Evolutionary conservation across 1,140 invertebrate species (phyloP).

Genomic region (Aphaenogaster rudis): DNA sequence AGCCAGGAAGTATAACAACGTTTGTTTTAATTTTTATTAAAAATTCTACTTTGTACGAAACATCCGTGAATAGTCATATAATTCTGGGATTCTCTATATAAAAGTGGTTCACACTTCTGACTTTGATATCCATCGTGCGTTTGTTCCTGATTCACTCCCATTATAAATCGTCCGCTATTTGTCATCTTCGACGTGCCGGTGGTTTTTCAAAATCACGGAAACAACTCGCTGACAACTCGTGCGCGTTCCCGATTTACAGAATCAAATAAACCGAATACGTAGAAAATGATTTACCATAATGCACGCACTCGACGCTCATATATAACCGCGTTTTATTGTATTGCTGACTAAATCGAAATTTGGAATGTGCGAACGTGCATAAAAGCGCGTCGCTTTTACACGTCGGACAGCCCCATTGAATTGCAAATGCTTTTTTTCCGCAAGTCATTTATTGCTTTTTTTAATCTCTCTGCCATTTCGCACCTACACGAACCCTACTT

Average conservation of each 20-base stretch:
- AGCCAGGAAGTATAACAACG: background rate
- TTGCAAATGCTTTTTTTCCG: constrained; percentile 58
- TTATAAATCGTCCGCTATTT: constrained; percentile 38
- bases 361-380: constrained; percentile 20
- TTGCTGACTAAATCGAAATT: constrained; percentile 59
- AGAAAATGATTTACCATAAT: constrained; percentile 57
- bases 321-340: constrained; percentile 47
- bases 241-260: constrained; percentile 20
- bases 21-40: background rate
- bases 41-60: background rate
- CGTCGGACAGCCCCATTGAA: constrained; percentile 45
- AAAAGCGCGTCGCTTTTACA: constrained; percentile 53
- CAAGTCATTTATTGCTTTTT: constrained; percentile 38
- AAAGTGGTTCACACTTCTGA: background rate
- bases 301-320: constrained; percentile 31
- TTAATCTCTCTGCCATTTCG: constrained; percentile 22
- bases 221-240: constrained; percentile 5
- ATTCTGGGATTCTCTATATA: background rate
- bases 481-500: background rate
- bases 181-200: constrained; percentile 9
- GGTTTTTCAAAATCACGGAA: constrained; percentile 39
- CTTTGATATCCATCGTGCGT: background rate
- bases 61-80: background rate
- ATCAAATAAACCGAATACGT: constrained; percentile 42
- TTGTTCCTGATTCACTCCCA: constrained; percentile 26